Conservation (phyloP, 2,797 vertebrate species). For the Liparis tanakae region DNA sequence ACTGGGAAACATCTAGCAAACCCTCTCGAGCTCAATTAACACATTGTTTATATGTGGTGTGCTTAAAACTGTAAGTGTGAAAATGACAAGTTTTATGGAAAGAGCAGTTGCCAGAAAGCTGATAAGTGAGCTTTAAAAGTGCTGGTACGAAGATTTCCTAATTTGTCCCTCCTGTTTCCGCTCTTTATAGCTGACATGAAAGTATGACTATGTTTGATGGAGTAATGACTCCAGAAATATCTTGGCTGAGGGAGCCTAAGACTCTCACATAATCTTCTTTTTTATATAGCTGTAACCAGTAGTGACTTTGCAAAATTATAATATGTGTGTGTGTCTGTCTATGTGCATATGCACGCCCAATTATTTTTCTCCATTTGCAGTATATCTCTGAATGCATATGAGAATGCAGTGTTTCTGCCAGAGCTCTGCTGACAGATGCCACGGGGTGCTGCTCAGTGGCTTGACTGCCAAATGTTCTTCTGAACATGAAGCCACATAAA, state of each 20-base stretch:
- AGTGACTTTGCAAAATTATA: constrained; percentile 14
- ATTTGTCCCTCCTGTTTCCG: neutral
- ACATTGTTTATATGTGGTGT: neutral
- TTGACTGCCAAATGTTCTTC: constrained; percentile 54
- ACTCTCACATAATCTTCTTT: neutral
- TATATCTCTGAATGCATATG: constrained; percentile 30
- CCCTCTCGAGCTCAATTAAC: neutral
- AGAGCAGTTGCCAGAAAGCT: neutral
- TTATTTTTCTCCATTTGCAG: constrained; percentile 4
- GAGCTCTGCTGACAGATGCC: constrained; percentile 52
- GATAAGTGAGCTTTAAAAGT: neutral
- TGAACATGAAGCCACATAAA: constrained; percentile 60
- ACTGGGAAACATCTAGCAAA: neutral
- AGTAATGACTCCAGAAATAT: neutral
- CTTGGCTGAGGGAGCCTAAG: neutral
- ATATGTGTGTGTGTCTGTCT: neutral
- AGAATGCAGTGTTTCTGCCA: constrained; percentile 41
- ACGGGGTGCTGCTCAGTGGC: constrained; percentile 33
- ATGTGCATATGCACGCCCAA: constrained; percentile 4
- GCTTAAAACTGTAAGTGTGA: neutral
- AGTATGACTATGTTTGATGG: neutral
- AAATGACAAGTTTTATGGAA: neutral
- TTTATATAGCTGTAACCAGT: neutral
- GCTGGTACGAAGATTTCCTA: neutral
- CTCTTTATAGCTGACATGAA: neutral